Conservation (phyloP, 2,888 invertebrate species). For the Heterodera filipjevi region DNA sequence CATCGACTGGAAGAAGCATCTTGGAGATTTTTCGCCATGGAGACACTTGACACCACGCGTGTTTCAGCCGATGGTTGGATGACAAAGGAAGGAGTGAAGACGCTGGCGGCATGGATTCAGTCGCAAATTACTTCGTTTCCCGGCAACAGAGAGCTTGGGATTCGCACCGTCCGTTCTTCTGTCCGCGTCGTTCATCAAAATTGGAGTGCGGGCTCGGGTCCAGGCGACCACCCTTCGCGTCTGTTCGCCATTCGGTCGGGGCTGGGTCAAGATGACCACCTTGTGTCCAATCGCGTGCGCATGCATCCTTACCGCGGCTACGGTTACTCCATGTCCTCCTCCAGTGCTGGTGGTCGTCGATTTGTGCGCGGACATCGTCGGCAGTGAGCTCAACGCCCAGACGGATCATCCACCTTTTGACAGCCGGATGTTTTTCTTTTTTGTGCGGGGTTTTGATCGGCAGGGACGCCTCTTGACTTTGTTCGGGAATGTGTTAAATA, state of each 20-base stretch:
- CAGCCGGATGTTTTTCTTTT: too few relatives aligned
- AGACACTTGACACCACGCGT: not conserved
- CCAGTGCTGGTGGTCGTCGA: too few relatives aligned
- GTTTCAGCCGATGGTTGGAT: slow-evolving; percentile 17
- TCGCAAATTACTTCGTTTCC: slow-evolving; percentile 12
- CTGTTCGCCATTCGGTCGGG: not conserved
- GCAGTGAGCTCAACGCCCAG: too few relatives aligned
- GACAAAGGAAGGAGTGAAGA: not conserved
- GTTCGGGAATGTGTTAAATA: too few relatives aligned
- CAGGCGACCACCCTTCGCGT: not conserved
- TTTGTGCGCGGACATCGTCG: too few relatives aligned
- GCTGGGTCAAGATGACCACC: not conserved
- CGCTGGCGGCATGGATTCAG: slow-evolving; percentile 11
- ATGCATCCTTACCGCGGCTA: not conserved
- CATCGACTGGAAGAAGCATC: not conserved
- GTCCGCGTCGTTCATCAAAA: not conserved
- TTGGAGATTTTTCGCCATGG: slow-evolving; percentile 11
- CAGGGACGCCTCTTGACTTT: too few relatives aligned
- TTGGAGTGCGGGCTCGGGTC: not conserved
- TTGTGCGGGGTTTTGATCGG: too few relatives aligned
- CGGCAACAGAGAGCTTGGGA: not conserved
- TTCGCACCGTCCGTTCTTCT: not conserved
- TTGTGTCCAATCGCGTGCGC: not conserved
- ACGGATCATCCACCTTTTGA: too few relatives aligned
- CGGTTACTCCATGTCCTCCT: not conserved